Base-by-base conservation (phyloP, 2,797 vertebrate species). In the Sebastiscus tertius region DNA sequence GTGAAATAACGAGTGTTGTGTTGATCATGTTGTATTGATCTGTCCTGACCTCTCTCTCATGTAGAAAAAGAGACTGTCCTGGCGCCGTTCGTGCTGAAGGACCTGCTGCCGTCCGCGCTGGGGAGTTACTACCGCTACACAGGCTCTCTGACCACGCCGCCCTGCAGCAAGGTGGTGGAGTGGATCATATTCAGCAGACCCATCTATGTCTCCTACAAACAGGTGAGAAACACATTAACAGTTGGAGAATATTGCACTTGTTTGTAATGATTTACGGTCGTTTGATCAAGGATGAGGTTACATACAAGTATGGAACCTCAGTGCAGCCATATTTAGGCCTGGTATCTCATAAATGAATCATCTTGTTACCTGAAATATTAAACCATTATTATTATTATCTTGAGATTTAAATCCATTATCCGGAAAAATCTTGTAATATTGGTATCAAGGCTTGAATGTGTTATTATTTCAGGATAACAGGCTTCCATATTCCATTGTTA, bases 51-150 rank as follows among this genome's bases (percentile, higher is more conserved):
- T 63, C 39, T 77, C n/a, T 77, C 22, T 72, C 54, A 55, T 39
- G 13, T 94, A 99, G 98, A 99, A 87, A 99, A 99, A 88, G 98
- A 99, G 93, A 99, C 98, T 5, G 98, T 98, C 86, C 95, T 99
- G 95, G 98, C 99, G 92, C 98, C 98, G 2, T 99, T 99, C 68
- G 90, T 99, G 69, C 95, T 99, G 84, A 96, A 97, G 75, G 97
- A 98, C 77, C 95, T 99, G 63, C 94, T 99, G 88, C 98, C 98
- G 0, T 94, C 97, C 0, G 96, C 97, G 0, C 90, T 99, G 85
- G 96, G 96, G 46, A 98, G 97, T 83, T 99, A 99, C 84, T 99
- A 99, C 78, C 97, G 98, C 52, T 99, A 99, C 89, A 94, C 97
- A 0, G 98, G 98, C 54, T 99, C 98, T 3, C 93, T 99, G 88